A percentile compares a stretch with the other conserved stretches of the same genome.
Conservation (phyloP, 2,888 invertebrate genomes). For the Hoplodrina ambigua region DNA sequence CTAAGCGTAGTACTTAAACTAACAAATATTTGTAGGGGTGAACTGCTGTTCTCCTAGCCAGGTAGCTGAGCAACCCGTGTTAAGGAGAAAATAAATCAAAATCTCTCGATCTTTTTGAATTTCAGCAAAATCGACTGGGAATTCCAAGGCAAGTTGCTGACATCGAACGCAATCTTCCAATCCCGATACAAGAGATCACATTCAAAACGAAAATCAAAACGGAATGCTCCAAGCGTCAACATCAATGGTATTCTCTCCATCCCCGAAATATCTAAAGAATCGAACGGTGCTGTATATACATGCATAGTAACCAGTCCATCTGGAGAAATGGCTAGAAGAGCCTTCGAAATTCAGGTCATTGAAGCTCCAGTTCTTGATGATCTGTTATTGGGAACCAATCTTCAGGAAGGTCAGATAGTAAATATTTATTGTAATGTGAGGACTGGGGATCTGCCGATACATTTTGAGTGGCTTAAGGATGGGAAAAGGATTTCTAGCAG, state of each 20-base stretch:
- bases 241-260: constrained; percentile 91
- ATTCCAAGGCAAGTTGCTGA: constrained; percentile 80
- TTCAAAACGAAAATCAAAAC: constrained; percentile 72
- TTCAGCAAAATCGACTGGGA: constrained; percentile 89
- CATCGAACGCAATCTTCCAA: constrained; percentile 81
- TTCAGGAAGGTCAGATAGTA: constrained; percentile 95
- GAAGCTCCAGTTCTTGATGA: constrained; percentile 95
- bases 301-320: constrained; percentile 94
- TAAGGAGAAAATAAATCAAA: too few relatives aligned
- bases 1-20: too few relatives aligned
- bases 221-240: constrained; percentile 80
- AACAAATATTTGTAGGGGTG: too few relatives aligned
- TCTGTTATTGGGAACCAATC: constrained; percentile 94
- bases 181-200: constrained; percentile 79
- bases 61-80: too few relatives aligned
- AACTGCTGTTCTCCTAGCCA: too few relatives aligned
- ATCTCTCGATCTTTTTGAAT: too few relatives aligned
- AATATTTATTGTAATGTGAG: constrained; percentile 95
- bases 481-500: constrained; percentile 91
- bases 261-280: constrained; percentile 90
- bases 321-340: constrained; percentile 89
- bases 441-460: constrained; percentile 93
- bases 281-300: constrained; percentile 94
- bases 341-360: constrained; percentile 93
- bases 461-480: constrained; percentile 93